Base-by-base conservation (phyloP, 2,888 invertebrate species). In the Listrodromus nycthemerus region DNA sequence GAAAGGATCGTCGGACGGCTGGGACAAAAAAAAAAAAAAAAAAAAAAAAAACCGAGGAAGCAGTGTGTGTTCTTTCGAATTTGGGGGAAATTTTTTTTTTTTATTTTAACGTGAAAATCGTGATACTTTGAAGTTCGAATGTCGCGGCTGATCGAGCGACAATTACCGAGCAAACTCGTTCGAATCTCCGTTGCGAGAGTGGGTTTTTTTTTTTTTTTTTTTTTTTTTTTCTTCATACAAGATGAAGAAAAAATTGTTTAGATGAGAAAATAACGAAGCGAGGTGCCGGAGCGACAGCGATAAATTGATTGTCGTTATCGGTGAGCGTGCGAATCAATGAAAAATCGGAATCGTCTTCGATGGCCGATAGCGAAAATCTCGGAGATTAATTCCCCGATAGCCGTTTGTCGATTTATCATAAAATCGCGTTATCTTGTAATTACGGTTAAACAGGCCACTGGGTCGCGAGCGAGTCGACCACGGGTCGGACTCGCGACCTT, bases 1-100 rank as follows among this genome's bases (percentile, higher is more conserved):
- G 21, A 63, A 19, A 37, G 33, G 65, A 24, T 37, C 37, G 33
- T 66, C 58, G 27, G 7, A 55, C 30, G 58, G 58, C 27, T 10
- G 13, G 6, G n/a, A 13, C 48, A 48, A 48, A 37, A 45, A 76
- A 30, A 67, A 58, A 19, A 58, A n/a, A 24, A 24, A 76, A 76
- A 67, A 67, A 19, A 67, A 45, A 67, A 6, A 27, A 76, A 76
- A 41, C 55, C 76, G 50, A 65, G 37, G 50, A 50, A 65, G 27
- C n/a, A 58, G 76, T 45, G 67, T n/a, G n/a, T n/a, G n/a, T n/a
- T n/a, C n/a, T n/a, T n/a, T n/a, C n/a, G n/a, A n/a, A n/a, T n/a
- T n/a, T n/a, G n/a, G n/a, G n/a, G n/a, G n/a, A n/a, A n/a, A n/a
- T n/a, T n/a, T 8, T 33, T 33, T 33, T 33, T 33, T 33, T 33